Percentiles rank a stretch among this genome's conserved stretches.
phyloP scores from a whole-genome alignment of 2,797 vertebrate species.

The Phrynocephalus vlangalii region DNA sequence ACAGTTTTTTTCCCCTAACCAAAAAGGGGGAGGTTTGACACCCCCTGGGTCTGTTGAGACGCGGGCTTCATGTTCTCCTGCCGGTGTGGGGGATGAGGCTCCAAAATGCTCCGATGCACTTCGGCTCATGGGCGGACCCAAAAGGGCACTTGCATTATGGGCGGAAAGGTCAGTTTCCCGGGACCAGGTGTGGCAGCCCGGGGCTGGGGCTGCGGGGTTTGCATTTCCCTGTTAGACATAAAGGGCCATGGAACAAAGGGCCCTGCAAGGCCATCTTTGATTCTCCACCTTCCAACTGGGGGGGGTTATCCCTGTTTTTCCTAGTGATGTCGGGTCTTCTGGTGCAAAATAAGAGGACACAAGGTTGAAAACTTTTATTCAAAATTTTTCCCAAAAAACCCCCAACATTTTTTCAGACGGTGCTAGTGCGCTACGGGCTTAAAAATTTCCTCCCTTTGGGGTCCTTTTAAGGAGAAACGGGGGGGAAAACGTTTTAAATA shows the following conservation, averaged over 20 bases:
- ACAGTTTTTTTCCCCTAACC: not conserved
- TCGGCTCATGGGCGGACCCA: not conserved
- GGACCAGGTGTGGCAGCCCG: not conserved
- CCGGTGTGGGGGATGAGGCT: not conserved
- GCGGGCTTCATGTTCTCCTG: not conserved
- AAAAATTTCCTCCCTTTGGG: not conserved
- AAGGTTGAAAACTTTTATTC: not conserved
- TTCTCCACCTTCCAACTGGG: not conserved
- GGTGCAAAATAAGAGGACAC: slow-evolving; percentile 1
- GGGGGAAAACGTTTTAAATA: too few relatives aligned
- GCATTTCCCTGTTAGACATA: slow-evolving; percentile 14
- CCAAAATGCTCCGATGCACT: slow-evolving; percentile 11
- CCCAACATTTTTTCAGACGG: not conserved
- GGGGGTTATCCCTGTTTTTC: not conserved
- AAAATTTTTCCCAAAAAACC: not conserved
- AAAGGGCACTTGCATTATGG: not conserved
- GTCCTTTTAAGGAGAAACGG: too few relatives aligned
- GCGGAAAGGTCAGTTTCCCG: slow-evolving; percentile 25
- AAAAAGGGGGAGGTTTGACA: slow-evolving; percentile 16
- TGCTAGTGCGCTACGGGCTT: not conserved
- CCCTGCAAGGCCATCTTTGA: slow-evolving; percentile 19
- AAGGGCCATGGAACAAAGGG: not conserved
- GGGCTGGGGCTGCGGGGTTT: not conserved
- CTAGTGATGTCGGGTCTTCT: slow-evolving; percentile 38
- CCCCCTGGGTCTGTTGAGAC: slow-evolving; percentile 20